These are phyloP conservation scores for Aromia moschata DNA, from an alignment of 2,888 invertebrate genomes.

Conservation along the genomic window DNA sequence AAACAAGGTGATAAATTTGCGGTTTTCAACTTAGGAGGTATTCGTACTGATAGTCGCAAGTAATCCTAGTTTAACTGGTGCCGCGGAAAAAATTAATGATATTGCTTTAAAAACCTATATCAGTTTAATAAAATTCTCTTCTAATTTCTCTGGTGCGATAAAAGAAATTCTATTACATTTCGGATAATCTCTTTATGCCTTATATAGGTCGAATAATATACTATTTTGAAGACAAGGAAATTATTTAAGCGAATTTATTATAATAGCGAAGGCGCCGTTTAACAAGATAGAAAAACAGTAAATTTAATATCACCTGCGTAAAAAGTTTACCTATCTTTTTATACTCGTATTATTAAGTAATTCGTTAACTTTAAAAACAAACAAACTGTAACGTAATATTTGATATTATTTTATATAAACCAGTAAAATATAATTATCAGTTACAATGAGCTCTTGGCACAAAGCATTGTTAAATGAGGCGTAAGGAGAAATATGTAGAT, in stretches of 20 bases:
- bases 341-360: too few species aligned
- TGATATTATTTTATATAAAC: too few species aligned
- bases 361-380: too few species aligned
- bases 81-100: background rate
- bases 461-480: too few species aligned
- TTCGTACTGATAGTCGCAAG: background rate
- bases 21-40: background rate
- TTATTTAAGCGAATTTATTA: background rate
- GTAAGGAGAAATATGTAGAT: too few species aligned
- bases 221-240: background rate
- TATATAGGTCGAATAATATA: too few species aligned
- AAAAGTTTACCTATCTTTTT: too few species aligned
- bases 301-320: background rate
- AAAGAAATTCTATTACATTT: background rate
- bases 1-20: constrained; percentile 1
- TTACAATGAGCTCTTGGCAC: too few species aligned
- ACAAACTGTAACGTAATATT: too few species aligned
- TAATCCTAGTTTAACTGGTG: too few species aligned
- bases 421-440: too few species aligned
- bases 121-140: background rate
- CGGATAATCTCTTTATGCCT: background rate
- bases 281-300: background rate
- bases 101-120: background rate
- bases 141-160: background rate
- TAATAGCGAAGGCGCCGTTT: background rate